Base-by-base conservation (phyloP, 2,888 invertebrate genomes). In the Auanema freiburgensis region DNA sequence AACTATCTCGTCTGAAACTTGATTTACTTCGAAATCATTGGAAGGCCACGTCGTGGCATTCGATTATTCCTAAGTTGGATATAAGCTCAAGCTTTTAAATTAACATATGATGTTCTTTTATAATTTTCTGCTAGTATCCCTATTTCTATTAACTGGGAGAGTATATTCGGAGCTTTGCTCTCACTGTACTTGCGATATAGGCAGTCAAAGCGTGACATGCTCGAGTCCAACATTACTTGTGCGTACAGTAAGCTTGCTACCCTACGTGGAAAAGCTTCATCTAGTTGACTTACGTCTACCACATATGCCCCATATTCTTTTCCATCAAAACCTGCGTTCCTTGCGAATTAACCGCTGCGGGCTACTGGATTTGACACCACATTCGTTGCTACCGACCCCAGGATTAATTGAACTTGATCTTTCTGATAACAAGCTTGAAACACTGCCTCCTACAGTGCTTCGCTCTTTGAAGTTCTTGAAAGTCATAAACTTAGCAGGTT, bases 221-320 rank as follows among this genome's bases (percentile, higher is more conserved):
- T 66, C 62, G 14, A 62, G 65, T 1, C 71, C 73, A 18, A 59
- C 64, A 46, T 57, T 74, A 6, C 65, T 74, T 8, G 59, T 74
- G 21, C 57, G 74, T 23, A 72, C 74, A 0, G 65, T 74, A 1
- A 69, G 69, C 14, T 63, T 74, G 50, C 66, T 72, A 16, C 70
- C 70, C 21, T 67, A 60, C 33, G 58, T 65, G 18, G 61, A 55
- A 18, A 23, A 43, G 23, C 43, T 59, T 18, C 23, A 55, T 41
- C 57, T 62, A 21, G 57, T 51, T 12, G 43, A 50, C 4, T 42
- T 74, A n/a, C 64, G 57, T 50, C 66, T 80, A 12, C 71, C 76
- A 11, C 78, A 79, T 44, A 67, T 79, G 8, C 80, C 80, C 2
- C 79, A 79, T 53, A 81, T 80, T 42, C 65, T 75, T 10, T 78